Percentiles rank a stretch among this genome's conserved stretches.
Evolutionary conservation across 2,113 vertebrate genomes (phyloP).

Genomic region (Microcebus tavaratra): DNA sequence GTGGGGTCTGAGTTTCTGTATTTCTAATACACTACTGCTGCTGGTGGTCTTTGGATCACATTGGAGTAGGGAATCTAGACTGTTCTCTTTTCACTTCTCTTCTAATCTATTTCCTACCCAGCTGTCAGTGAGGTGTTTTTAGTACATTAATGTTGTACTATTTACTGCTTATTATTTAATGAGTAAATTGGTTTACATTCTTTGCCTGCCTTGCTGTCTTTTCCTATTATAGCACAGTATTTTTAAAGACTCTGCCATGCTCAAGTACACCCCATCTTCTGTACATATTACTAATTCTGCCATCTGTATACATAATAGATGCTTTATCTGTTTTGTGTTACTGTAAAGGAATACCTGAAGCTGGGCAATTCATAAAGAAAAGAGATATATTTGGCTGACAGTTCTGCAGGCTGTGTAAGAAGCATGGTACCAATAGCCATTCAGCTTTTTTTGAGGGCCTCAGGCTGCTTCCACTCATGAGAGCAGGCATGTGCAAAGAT

Average conservation of each 20-base stretch:
- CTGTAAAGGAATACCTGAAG: background rate
- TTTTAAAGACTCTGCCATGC: background rate
- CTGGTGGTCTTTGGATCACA: background rate
- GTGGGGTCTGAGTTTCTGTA: background rate
- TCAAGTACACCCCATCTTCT: background rate
- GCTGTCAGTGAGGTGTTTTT: background rate
- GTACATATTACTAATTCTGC: background rate
- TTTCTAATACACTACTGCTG: background rate
- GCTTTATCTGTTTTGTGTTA: background rate
- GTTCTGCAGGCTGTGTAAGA: background rate
- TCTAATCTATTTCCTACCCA: background rate
- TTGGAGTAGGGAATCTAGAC: background rate
- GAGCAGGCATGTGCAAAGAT: background rate
- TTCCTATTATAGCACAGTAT: background rate
- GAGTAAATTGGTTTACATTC: background rate
- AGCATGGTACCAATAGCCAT: background rate
- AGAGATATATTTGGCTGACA: background rate
- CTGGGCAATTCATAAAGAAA: background rate
- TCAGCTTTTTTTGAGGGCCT: background rate
- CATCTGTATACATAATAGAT: background rate
- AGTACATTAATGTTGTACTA: background rate
- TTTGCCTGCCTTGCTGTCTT: background rate
- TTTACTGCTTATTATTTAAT: background rate
- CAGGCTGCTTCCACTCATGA: background rate
- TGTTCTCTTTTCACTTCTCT: background rate